Evolutionary conservation across 2,113 vertebrate species (phyloP), one percentile per base, ranked within the genome.

Genomic region (Delphinapterus leucas): DNA sequence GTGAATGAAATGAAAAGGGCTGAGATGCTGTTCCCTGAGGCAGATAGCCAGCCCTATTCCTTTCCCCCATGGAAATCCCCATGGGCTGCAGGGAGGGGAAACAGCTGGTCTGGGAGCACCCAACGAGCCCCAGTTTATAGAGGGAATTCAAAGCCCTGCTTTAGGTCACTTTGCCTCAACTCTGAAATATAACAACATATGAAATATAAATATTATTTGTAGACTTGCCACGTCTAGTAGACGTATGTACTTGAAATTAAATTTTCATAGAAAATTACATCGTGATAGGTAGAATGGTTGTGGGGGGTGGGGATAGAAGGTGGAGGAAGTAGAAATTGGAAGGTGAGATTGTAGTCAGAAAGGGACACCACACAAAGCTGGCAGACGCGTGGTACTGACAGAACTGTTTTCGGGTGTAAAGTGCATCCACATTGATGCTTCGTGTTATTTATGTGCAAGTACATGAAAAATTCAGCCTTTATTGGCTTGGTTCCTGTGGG

Each of bases 401-500:
- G 44, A 49, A 38, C 21, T 49, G 11, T 38, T 67, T 36, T 0
- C 60, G 47, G 4, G 21, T 1, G 1, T 63, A 3, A 65, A 44
- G 82, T 11, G 8, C 2, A 2, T 73, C 60, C 25, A 1, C 5
- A 0, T 13, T 23, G 53, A 31, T 67, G 1, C 12, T 44, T 70
- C 2, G 0, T 93, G 79, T 88, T 67, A 18, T 0, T 0, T 38
- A 88, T 25, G 0, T 93, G 31, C 18, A 33, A 63, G 55, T 49
- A 6, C 31, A 49, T 17, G 61, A 65, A 76, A 77, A 65, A 70
- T 81, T 31, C 77, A 63, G 41, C 49, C 36, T 82, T 53, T 53
- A 13, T 55, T 76, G 92, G 61, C 91, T 44, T 81, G 80, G n/a
- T 77, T 91, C 97, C 96, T 96, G 93, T 97, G 92, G 96, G 76